Evolutionary conservation across 2,113 vertebrate genomes (phyloP).

Genomic region (Varanus salvator): DNA sequence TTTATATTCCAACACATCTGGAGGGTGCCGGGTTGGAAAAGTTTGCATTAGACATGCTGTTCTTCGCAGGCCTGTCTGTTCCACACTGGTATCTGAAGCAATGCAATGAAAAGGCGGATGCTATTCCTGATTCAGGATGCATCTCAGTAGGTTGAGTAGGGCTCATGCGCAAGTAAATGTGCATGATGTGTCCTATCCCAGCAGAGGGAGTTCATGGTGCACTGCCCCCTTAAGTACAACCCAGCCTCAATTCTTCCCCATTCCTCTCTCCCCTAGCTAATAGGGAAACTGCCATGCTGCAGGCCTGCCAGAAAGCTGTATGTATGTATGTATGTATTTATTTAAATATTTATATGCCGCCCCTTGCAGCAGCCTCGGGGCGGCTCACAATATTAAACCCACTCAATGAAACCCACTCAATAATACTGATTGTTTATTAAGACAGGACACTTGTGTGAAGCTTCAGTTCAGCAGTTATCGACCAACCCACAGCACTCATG

Average conservation of each 20-base stretch:
- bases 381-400: too few relatives aligned
- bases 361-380: too few relatives aligned
- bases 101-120: not conserved
- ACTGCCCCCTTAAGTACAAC: not conserved
- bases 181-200: not conserved
- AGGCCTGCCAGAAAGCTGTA: not conserved
- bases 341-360: too few relatives aligned
- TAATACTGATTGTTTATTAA: not conserved
- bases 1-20: not conserved
- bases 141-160: not conserved
- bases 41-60: not conserved
- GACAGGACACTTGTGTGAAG: not conserved
- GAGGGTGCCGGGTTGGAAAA: not conserved
- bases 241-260: not conserved
- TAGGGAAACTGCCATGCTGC: not conserved
- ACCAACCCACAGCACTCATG: not conserved
- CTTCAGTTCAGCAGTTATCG: not conserved
- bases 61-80: not conserved
- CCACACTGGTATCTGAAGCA: accelerated
- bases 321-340: too few relatives aligned
- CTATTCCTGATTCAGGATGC: not conserved
- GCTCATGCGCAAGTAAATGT: not conserved
- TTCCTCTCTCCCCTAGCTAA: not conserved
- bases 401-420: not conserved
- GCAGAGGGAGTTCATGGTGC: not conserved